phyloP scores from a whole-genome alignment of 2,888 invertebrate species.

The Xiphydria camelus region DNA sequence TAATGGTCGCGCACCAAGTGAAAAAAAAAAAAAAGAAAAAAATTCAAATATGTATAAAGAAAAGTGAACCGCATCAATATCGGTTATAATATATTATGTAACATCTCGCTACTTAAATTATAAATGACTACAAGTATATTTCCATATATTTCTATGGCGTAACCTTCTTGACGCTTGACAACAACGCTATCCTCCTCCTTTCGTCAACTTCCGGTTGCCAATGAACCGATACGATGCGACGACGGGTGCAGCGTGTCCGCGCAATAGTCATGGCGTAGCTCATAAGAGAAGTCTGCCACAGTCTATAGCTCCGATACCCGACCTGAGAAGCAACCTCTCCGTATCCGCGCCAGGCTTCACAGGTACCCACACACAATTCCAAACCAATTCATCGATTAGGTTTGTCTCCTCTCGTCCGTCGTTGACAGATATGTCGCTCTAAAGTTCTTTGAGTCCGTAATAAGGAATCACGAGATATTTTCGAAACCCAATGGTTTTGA shows the following conservation, averaged over 20 bases:
- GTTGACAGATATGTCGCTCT: conserved; percentile 7
- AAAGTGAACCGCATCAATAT: too few species aligned
- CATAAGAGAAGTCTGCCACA: conserved; percentile 84
- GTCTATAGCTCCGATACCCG: conserved; percentile 84
- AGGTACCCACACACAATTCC: conserved; percentile 59
- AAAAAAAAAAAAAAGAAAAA: conserved; percentile 8
- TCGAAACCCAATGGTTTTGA: too few species aligned
- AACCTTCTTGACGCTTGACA: conserved; percentile 54
- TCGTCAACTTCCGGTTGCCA: conserved; percentile 50
- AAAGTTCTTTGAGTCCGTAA: too few species aligned
- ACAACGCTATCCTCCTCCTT: conserved; percentile 55
- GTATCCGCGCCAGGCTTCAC: conserved; percentile 59
- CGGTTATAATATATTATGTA: too few species aligned
- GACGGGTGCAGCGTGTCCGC: conserved; percentile 64
- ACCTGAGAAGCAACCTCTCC: conserved; percentile 74
- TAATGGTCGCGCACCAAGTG: conserved; percentile 1
- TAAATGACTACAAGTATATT: conserved; percentile 41
- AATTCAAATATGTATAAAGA: conserved; percentile 9
- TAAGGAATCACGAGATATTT: conserved; percentile 14
- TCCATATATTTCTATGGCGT: conserved; percentile 53
- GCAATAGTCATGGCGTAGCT: conserved; percentile 85
- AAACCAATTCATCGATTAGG: conserved; percentile 43
- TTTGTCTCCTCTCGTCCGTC: conserved; percentile 34
- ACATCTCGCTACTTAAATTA: conserved; percentile 11
- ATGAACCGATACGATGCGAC: conserved; percentile 48